phyloP scores from a whole-genome alignment of 2,888 invertebrate species.

The Coelinius sp. region DNA sequence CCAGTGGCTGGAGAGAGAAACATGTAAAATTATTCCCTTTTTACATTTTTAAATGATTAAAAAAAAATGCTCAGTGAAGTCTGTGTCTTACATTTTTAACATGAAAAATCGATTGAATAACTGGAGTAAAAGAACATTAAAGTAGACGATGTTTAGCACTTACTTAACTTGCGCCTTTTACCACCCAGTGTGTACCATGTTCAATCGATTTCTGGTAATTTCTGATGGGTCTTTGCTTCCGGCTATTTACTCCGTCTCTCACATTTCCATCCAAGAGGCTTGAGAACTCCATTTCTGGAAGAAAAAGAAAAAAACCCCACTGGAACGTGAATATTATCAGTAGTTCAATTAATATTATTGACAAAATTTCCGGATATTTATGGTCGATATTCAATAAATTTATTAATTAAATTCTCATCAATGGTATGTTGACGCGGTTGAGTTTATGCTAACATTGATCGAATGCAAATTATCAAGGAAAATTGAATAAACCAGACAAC shows the following conservation, averaged over 20 bases:
- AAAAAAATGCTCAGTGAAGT: not conserved
- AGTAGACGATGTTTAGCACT: slow-evolving; percentile 58
- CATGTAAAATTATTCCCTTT: not conserved
- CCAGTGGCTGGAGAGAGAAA: not conserved
- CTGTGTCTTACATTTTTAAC: not conserved
- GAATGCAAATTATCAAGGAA: not conserved
- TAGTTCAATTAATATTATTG: not conserved
- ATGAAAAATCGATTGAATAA: too few species aligned
- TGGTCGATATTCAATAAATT: not conserved
- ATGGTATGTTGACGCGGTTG: not conserved
- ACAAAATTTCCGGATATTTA: not conserved
- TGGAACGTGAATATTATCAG: not conserved
- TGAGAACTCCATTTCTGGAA: not conserved
- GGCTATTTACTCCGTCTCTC: slow-evolving; percentile 16
- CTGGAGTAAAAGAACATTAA: not conserved
- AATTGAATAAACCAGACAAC: not conserved
- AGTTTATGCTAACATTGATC: not conserved
- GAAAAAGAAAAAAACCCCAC: not conserved
- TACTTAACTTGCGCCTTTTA: slow-evolving; percentile 61
- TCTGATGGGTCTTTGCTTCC: slow-evolving; percentile 40
- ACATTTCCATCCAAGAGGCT: slow-evolving; percentile 6
- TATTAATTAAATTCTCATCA: slow-evolving; percentile 8
- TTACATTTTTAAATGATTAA: not conserved
- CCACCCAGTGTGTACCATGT: slow-evolving; percentile 58
- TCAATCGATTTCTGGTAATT: slow-evolving; percentile 62